Conservation (phyloP, 2,888 invertebrate species). For the Xylota sylvarum region DNA sequence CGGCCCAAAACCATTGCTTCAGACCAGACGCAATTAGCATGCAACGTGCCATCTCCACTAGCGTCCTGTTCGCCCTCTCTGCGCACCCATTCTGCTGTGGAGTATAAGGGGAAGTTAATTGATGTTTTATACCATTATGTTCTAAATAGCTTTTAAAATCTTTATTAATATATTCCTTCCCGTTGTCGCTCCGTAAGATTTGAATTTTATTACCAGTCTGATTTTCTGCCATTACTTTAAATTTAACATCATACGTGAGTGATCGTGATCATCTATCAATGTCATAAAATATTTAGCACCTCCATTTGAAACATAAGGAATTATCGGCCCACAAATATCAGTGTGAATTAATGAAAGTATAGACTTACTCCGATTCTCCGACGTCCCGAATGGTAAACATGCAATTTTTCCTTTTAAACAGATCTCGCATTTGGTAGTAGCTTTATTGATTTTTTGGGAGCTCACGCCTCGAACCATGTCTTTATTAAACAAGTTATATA, state of each 20-base stretch:
- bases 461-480: slow-evolving; percentile 37
- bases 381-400: slow-evolving; percentile 7
- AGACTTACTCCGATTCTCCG: slow-evolving; percentile 20
- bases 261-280: slow-evolving; percentile 43
- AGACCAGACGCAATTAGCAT: slow-evolving; percentile 76
- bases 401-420: slow-evolving; percentile 11
- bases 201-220: slow-evolving; percentile 40
- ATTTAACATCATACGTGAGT: slow-evolving; percentile 42
- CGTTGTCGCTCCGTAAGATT: slow-evolving; percentile 48
- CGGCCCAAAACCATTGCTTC: slow-evolving; percentile 75
- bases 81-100: no score
- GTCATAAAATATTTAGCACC: slow-evolving; percentile 46
- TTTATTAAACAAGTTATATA: no score
- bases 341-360: slow-evolving; percentile 29
- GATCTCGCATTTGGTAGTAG: slow-evolving; percentile 21
- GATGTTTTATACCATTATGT: slow-evolving; percentile 77
- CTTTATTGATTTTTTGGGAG: slow-evolving; percentile 26
- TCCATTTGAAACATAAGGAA: slow-evolving; percentile 47
- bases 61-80: slow-evolving; percentile 74
- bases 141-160: slow-evolving; percentile 71
- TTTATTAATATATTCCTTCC: slow-evolving; percentile 38
- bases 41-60: slow-evolving; percentile 76
- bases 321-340: slow-evolving; percentile 49
- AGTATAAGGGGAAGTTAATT: slow-evolving; percentile 75
- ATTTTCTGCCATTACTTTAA: slow-evolving; percentile 44